Evolutionary conservation across 2,113 vertebrate genomes (phyloP), one percentile per base, ranked within the genome.

Genomic region (Dasypus novemcinctus): DNA sequence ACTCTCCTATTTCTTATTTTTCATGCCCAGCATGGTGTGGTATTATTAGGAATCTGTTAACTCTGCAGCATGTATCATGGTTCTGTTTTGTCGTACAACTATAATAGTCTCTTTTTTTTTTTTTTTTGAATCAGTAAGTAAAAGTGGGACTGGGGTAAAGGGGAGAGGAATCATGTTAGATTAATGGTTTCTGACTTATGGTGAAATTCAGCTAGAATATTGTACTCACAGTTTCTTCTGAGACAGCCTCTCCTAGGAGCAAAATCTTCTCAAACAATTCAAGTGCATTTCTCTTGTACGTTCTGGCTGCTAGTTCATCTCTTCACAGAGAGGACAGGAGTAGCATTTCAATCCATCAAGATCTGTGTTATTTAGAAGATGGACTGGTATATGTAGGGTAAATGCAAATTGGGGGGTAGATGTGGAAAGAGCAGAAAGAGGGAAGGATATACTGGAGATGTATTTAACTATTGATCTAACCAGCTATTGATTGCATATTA

Each of bases 91-190:
- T 95, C 90, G 41, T 72, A 36, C 23, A 95, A 61, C n/a, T 59
- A 76, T 43, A 93, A 46, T 17, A 94, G 17, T 4, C 9, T 78
- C 59, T 66, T 31, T 18, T 6, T n/a, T 33, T 31, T 31, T n/a
- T n/a, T n/a, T n/a, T n/a, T 96, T 93, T 81, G 59, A 76, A 87
- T 97, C 86, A 96, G 91, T 96, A 94, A 93, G 78, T 94, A 46
- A 59, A 94, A 76, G 31, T 43, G 71, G 25, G 25, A 43, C 20
- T 68, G 2, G 3, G 7, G 8, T 27, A n/a, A 25, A 93, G 14
- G 41, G 85, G 20, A 80, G 75, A 91, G 4, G 71, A 93, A 89
- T 64, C 13, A 38, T 43, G 59, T 91, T 66, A 88, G 93, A 96
- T 91, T 69, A 88, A 87, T 46, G 80, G 23, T 13, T 88, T 97